phyloP scores from a whole-genome alignment of 2,113 vertebrate species.

The Lichenostomus cassidix region DNA sequence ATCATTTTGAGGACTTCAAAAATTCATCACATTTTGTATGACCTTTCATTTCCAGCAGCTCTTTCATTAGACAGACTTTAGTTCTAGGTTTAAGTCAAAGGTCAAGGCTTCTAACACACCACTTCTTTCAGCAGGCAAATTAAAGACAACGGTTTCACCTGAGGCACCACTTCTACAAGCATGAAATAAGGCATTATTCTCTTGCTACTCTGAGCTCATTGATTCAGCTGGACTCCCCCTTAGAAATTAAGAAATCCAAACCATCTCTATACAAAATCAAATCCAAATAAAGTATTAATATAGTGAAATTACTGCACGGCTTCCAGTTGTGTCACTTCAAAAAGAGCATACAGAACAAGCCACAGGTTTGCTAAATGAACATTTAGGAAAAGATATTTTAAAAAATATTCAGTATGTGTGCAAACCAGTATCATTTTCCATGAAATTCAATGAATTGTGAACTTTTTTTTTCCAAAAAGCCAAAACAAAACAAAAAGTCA shows the following conservation, averaged over 20 bases:
- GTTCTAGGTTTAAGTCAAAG: not conserved
- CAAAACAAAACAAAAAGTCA: not conserved
- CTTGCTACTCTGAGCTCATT: not conserved
- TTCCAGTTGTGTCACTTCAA: not conserved
- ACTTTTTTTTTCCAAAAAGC: not conserved
- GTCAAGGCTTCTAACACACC: not conserved
- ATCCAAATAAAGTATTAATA: not conserved
- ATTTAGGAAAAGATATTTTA: not conserved
- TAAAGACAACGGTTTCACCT: not conserved
- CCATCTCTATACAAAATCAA: not conserved
- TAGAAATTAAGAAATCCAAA: not conserved
- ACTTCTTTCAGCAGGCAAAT: not conserved
- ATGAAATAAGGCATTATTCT: not conserved
- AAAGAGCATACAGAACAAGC: not conserved
- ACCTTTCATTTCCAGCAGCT: slow-evolving; percentile 8
- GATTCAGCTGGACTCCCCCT: not conserved
- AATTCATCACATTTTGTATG: not conserved
- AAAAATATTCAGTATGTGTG: not conserved
- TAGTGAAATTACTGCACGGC: not conserved
- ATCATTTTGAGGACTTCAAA: not conserved
- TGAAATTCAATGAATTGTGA: not conserved
- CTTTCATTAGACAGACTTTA: slow-evolving; percentile 10
- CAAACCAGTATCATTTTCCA: not conserved
- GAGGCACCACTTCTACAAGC: not conserved
- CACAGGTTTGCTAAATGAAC: not conserved